Evolutionary conservation across 1,140 invertebrate species (phyloP), one percentile per base, ranked within the genome.

Genomic region (Paracyclopina nana): DNA sequence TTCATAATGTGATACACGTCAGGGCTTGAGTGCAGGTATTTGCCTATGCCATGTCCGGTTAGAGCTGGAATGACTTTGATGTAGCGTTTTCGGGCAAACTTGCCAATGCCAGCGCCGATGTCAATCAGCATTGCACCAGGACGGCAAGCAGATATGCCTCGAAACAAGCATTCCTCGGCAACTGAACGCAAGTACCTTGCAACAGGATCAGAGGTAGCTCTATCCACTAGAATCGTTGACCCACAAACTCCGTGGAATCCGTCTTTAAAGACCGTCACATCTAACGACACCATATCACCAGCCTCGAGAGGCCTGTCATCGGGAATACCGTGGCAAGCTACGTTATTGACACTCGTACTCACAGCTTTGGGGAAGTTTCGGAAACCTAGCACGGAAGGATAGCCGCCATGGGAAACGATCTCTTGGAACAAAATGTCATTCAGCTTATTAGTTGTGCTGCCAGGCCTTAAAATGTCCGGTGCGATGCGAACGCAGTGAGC

Each of bases 281-380:
- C 69, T 46, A 71, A 59, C 53, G 63, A 70, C 28, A 72, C 58
- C 25, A 72, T 67, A 53, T 72, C 70, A 16, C 68, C 68, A 57
- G 66, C 56, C 53, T 72, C 54, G 30, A 96, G 63, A 22, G 71
- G 71, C 55, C 85, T 69, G 62, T 77, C 67, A 63, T 94, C 87
- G 5, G 91, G 91, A 58, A 96, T 91, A 20, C 88, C 90, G 70
- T 96, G 90, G 58, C 84, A 88, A 20, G 77, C 81, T 6, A 94
- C 79, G 68, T 95, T 91, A 62, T 95, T 95, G 0, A 95, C 75
- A 45, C 87, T 92, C 2, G 88, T 95, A 63, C 88, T 95, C 5
- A 92, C 72, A 53, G 87, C 92, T 62, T 94, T 94, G 22, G 86
- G 86, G 63, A 82, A 96, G 2, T 77, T 74, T 49, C 68, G 72